Base-by-base conservation (phyloP, 2,113 vertebrate genomes). In the Plecturocebus donacophilus region DNA sequence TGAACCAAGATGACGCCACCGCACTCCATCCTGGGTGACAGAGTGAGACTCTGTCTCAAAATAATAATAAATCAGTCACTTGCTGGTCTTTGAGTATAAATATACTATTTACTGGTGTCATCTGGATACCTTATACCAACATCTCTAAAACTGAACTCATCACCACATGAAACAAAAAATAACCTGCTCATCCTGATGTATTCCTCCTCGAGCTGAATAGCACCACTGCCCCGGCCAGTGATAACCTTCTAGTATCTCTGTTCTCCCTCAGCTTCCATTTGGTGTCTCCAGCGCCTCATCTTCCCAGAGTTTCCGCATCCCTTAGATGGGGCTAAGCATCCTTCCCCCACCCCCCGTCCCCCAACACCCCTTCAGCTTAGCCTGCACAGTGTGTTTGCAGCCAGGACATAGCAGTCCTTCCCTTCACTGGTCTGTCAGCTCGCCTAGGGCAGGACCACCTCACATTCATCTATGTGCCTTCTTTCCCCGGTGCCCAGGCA, bases 271-370 rank as follows among this genome's bases (percentile, higher is more conserved):
- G 87, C 54, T 64, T 61, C 32, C 54, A 17, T 66, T 32, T n/a
- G 42, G 19, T 6, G 17, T 77, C 35, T 1, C 32, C 0, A 8
- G n/a, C 79, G 25, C 14, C 32, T 3, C 47, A 45, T 27, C 11
- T 8, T 23, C 17, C 40, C 11, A 6, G 27, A 25, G 27, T 54
- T 25, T 66, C 58, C 56, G 17, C 32, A 6, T 35, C 73, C 70
- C 38, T 35, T 70, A 6, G 13, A 5, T 8, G 8, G 21, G 12
- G 3, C 54, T 7, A 52, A 20, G 6, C 20, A 0, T 25, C 42
- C 3, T 10, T 25, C 56, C 10, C 23, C 19, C 27, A 0, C 17
- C 23, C 2, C 2, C 11, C n/a, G 2, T 30, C 14, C 27, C 27
- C 30, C 68, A n/a, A 16, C 14, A 52, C 12, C n/a, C 21, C 13